phyloP scores from a whole-genome alignment of 2,888 invertebrate species.

The Agrypnus murinus region DNA sequence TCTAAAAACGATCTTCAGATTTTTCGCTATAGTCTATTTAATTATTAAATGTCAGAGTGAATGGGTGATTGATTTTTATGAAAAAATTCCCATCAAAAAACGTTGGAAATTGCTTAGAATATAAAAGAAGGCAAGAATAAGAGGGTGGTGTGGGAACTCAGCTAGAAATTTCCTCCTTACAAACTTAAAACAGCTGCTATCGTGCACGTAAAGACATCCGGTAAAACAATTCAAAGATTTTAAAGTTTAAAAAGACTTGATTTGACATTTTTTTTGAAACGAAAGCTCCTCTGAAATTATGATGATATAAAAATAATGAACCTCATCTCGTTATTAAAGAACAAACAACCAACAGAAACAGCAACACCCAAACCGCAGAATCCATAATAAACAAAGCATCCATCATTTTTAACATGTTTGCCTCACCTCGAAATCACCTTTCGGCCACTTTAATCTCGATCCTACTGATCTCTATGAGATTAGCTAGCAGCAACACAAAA shows the following conservation, averaged over 20 bases:
- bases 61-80: conserved; percentile 15
- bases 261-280: too few relatives aligned
- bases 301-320: conserved; percentile 33
- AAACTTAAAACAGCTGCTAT: conserved; percentile 42
- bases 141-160: conserved; percentile 51
- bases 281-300: too few relatives aligned
- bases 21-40: too few relatives aligned
- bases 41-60: too few relatives aligned
- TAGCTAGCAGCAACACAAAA: conserved; percentile 38
- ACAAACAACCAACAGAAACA: conserved; percentile 29
- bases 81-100: conserved; percentile 13
- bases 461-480: conserved; percentile 27
- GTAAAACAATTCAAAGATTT: conserved; percentile 27
- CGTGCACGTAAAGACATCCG: conserved; percentile 50
- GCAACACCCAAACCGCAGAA: conserved; percentile 44
- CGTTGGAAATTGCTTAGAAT: conserved; percentile 22
- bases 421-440: conserved; percentile 43
- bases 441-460: conserved; percentile 31
- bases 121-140: conserved; percentile 24
- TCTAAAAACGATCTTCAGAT: too few relatives aligned
- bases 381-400: conserved; percentile 49
- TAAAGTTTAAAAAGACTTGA: too few relatives aligned
- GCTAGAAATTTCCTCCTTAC: conserved; percentile 38
- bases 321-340: conserved; percentile 40
- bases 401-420: conserved; percentile 45